Evolutionary conservation across 2,888 invertebrate genomes (phyloP).

Genomic region (Leptura quadrifasciata): DNA sequence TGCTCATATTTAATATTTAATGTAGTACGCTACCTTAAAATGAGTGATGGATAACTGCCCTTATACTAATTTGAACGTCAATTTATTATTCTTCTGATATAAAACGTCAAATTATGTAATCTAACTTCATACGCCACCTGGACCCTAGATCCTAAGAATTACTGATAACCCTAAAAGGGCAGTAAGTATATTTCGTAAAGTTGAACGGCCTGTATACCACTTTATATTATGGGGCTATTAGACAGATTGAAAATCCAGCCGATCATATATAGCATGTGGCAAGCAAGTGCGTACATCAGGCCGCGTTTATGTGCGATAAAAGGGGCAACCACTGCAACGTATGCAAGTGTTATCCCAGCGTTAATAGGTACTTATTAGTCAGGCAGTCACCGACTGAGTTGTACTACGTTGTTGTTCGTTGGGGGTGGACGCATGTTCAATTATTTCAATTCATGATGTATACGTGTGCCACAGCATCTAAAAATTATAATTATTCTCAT

Average conservation of each 20-base stretch:
- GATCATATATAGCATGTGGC: no score
- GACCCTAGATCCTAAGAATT: conserved; percentile 5
- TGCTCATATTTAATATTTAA: conserved; percentile 32
- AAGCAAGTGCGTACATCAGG: no score
- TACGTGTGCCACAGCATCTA: no score
- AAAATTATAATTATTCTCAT: no score
- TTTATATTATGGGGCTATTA: background rate
- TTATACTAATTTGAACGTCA: conserved; percentile 20
- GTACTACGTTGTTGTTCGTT: no score
- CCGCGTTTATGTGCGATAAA: no score
- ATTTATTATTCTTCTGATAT: conserved; percentile 30
- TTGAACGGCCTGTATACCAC: background rate
- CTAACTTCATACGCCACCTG: conserved; percentile 23
- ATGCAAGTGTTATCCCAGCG: no score
- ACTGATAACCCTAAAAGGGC: conserved; percentile 2
- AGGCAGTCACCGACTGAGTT: no score
- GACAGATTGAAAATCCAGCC: background rate
- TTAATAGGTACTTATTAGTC: no score
- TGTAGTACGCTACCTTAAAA: conserved; percentile 7
- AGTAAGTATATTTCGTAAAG: background rate
- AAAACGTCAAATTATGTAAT: conserved; percentile 23
- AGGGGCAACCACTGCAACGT: no score
- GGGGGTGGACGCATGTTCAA: no score
- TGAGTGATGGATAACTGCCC: conserved; percentile 30
- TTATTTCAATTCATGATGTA: no score